Conservation (phyloP, 2,888 invertebrate genomes). For the Drepana falcataria region DNA sequence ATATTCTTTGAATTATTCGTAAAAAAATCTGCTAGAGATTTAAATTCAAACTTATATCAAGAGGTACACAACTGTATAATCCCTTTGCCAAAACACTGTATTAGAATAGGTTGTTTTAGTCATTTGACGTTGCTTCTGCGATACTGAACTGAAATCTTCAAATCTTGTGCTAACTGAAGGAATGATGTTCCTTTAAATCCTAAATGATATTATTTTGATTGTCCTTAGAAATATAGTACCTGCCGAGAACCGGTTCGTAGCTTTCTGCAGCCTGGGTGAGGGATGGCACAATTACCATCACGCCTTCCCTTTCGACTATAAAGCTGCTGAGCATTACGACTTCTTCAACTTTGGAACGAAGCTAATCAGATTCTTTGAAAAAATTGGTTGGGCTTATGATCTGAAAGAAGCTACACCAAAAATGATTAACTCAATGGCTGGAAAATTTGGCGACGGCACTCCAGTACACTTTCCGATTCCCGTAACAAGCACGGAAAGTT, state of each 20-base stretch:
- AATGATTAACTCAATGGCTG: constrained; percentile 60
- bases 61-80: too few relatives aligned
- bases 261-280: constrained; percentile 79
- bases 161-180: too few relatives aligned
- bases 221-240: constrained; percentile 77
- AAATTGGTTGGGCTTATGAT: constrained; percentile 68
- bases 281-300: constrained; percentile 91
- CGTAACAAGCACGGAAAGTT: neutral
- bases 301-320: constrained; percentile 84
- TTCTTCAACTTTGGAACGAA: constrained; percentile 58
- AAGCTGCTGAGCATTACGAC: constrained; percentile 77
- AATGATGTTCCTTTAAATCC: too few relatives aligned
- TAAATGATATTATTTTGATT: too few relatives aligned
- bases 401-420: constrained; percentile 60
- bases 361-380: constrained; percentile 56
- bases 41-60: too few relatives aligned
- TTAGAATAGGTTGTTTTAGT: too few relatives aligned
- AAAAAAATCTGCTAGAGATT: too few relatives aligned
- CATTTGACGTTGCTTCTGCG: too few relatives aligned
- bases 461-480: constrained; percentile 53
- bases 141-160: too few relatives aligned
- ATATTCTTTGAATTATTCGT: too few relatives aligned
- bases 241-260: constrained; percentile 81
- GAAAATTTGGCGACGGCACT: constrained; percentile 65
- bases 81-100: too few relatives aligned